Conservation (phyloP, 1,140 invertebrate species). For the Geopemphigus sp. region DNA sequence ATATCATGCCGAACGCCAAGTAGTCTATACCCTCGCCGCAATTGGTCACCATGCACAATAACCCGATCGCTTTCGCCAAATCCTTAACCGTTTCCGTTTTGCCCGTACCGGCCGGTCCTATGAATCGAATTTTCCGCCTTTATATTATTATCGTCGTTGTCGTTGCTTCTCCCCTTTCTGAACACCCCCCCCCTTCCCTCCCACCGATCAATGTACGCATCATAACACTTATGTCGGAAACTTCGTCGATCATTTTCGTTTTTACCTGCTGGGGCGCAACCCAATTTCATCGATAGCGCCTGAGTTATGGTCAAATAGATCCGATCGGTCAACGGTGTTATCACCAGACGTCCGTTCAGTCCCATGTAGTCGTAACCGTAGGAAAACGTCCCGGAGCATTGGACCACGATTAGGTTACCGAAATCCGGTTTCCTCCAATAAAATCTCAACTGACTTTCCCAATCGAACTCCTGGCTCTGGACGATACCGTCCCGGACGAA, state of each 20-base stretch:
- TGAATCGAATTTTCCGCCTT: neutral
- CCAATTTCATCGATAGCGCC: constrained; percentile 82
- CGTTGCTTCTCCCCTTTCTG: too few relatives aligned
- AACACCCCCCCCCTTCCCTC: too few relatives aligned
- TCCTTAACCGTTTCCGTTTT: constrained; percentile 92
- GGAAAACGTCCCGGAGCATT: constrained; percentile 77
- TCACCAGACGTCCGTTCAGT: constrained; percentile 81
- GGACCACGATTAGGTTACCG: constrained; percentile 77
- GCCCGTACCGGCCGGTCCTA: constrained; percentile 77
- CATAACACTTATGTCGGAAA: too few relatives aligned
- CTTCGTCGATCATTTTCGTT: neutral
- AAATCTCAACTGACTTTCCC: constrained; percentile 88
- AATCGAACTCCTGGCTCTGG: constrained; percentile 80
- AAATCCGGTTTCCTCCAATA: constrained; percentile 75
- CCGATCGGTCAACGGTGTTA: constrained; percentile 86
- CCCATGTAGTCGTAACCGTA: constrained; percentile 96
- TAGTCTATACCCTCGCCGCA: constrained; percentile 92
- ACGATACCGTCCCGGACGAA: constrained; percentile 85
- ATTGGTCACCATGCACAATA: constrained; percentile 86
- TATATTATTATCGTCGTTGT: too few relatives aligned
- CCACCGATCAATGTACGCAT: too few relatives aligned
- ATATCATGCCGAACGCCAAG: constrained; percentile 77
- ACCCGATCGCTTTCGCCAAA: constrained; percentile 80
- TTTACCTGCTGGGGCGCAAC: constrained; percentile 77
- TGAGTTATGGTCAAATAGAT: constrained; percentile 90